Evolutionary conservation across 2,888 invertebrate species (phyloP), one percentile per base, ranked within the genome.

Genomic region (Drosophila glabriapex): DNA sequence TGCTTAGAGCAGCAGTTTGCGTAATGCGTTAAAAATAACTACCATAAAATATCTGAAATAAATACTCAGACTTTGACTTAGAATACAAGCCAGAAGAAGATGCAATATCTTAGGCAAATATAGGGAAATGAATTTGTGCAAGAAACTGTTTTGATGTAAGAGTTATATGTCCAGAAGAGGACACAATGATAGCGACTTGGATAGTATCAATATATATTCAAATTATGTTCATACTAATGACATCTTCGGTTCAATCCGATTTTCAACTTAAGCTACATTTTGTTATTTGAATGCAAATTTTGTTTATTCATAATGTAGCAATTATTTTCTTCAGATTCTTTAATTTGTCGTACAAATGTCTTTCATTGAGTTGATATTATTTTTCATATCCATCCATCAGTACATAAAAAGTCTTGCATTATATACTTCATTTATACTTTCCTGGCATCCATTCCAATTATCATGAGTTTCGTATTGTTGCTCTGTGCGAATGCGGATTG

Each of bases 401-500:
- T 59, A 9, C 1, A 35, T 12, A 22, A 35, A 49, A n/a, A 33
- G 39, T 25, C 25, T 16, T 31, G n/a, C 25, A 46, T 5, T 19
- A 28, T 19, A 10, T 16, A 46, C 14, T 46, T 9, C 16, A 19
- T 35, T 54, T 39, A 39, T 46, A n/a, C 19, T 54, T 68, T 33
- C 33, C 28, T 29, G 39, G 7, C 19, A 60, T 43, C 4, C 54
- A 55, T 37, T 10, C 14, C 58, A 71, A 64, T 59, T 70, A 37
- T 1, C 43, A 25, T 25, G 37, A 56, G 31, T 52, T 68, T 46
- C 25, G 29, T 39, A 41, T 63, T 39, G 60, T 14, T 28, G 33
- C 10, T 28, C 29, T 41, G 25, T 31, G 19, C 43, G 43, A 43
- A 3, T 22, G 43, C 14, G 1, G n/a, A 28, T 54, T 66, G 66